These are phyloP conservation scores for Myrmecophaga tridactyla DNA, from an alignment of 2,113 vertebrate species.

Conservation along the genomic window DNA sequence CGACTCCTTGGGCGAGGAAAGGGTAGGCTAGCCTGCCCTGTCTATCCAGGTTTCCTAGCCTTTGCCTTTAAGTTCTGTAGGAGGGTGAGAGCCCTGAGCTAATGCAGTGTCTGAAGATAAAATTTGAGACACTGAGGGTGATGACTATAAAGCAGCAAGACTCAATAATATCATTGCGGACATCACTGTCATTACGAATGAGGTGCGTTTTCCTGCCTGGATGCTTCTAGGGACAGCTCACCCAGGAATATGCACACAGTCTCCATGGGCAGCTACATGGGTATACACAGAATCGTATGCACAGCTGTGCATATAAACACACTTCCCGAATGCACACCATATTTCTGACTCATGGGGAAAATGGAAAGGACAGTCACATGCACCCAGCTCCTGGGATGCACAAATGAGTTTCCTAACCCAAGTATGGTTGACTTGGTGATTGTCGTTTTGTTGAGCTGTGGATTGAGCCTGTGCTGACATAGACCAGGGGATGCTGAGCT, in stretches of 20 bases:
- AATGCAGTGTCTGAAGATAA: neutral
- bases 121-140: neutral
- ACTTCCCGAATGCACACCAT: neutral
- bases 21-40: neutral
- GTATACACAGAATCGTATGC: neutral
- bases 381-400: neutral
- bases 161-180: neutral
- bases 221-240: neutral
- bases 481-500: neutral
- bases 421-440: neutral
- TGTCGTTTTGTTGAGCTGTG: neutral
- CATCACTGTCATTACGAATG: neutral
- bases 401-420: neutral
- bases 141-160: neutral
- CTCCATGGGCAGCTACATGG: too few relatives aligned
- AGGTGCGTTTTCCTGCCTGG: neutral
- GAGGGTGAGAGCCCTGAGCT: neutral
- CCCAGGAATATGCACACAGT: neutral
- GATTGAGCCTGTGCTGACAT: neutral
- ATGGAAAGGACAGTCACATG: neutral
- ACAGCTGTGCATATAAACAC: neutral
- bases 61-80: neutral
- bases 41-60: neutral
- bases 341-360: neutral
- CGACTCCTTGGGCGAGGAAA: neutral